Conservation (phyloP, 2,113 vertebrate genomes). For the Esox niger region DNA sequence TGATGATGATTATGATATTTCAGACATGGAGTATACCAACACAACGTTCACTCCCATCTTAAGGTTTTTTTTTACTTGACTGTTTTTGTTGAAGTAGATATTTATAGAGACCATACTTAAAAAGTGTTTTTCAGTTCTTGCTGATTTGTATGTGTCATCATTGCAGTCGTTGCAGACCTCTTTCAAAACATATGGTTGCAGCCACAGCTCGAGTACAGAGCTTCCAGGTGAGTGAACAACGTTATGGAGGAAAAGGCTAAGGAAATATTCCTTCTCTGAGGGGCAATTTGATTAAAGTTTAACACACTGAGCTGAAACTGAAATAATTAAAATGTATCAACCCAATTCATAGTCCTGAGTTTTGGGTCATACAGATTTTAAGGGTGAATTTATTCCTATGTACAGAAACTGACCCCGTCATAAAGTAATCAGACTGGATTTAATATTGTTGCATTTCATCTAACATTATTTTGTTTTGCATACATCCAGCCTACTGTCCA, state of each 20-base stretch:
- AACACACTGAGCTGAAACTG: not conserved
- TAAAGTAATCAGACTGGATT: too few species aligned
- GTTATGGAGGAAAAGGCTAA: not conserved
- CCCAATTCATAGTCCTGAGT: too few species aligned
- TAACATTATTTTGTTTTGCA: too few species aligned
- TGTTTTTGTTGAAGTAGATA: not conserved
- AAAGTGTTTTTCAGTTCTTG: not conserved
- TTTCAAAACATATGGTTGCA: constrained; percentile 63
- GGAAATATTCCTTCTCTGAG: too few species aligned
- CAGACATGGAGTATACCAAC: constrained; percentile 75
- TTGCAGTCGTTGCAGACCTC: constrained; percentile 74
- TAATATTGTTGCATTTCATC: too few species aligned
- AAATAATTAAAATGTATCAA: not conserved
- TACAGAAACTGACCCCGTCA: too few species aligned
- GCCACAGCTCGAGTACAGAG: constrained; percentile 69
- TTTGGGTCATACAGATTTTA: too few species aligned
- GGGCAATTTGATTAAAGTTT: too few species aligned
- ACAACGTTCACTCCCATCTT: constrained; percentile 80
- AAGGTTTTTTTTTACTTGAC: constrained; percentile 74
- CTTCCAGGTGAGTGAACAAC: constrained; percentile 80
- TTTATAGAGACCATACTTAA: not conserved
- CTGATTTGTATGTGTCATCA: constrained; percentile 39
- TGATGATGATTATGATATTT: constrained; percentile 76
- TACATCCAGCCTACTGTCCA: too few species aligned
- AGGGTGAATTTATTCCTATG: too few species aligned